Evolutionary conservation across 2,113 vertebrate genomes (phyloP).

Genomic region (Entosphenus tridentatus): DNA sequence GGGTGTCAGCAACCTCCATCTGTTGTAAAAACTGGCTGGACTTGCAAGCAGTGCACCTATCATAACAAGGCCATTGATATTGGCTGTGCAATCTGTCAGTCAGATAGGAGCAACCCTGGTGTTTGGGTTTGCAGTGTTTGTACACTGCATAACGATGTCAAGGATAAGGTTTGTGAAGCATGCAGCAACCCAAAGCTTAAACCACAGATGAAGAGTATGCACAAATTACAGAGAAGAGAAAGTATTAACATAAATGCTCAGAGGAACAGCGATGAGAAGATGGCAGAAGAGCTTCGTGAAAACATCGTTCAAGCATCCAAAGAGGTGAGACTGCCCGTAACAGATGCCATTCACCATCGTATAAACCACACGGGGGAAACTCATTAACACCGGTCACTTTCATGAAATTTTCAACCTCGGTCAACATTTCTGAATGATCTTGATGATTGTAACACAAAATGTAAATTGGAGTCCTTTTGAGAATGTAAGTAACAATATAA

Average conservation of each 20-base stretch:
- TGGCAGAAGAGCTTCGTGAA: neutral
- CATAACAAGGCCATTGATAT: neutral
- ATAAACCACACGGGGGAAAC: too few species aligned
- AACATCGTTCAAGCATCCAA: neutral
- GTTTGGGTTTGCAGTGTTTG: neutral
- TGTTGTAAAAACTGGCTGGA: neutral
- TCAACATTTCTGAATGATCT: too few species aligned
- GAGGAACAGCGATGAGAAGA: constrained; percentile 4
- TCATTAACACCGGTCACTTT: too few species aligned
- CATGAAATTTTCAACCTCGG: too few species aligned
- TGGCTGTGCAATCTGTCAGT: neutral
- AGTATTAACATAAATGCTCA: constrained; percentile 1
- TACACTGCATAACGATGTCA: neutral
- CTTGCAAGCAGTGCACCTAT: neutral
- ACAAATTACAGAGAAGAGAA: constrained; percentile 4
- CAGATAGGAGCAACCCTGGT: constrained; percentile 1
- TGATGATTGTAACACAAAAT: too few species aligned
- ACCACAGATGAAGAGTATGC: neutral
- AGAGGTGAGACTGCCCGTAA: too few species aligned
- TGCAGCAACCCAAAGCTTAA: neutral
- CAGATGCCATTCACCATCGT: too few species aligned
- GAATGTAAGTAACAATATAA: too few species aligned
- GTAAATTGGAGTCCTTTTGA: too few species aligned
- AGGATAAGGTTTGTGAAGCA: neutral
- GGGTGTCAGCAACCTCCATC: neutral